Conservation (phyloP, 2,797 vertebrate species). For the Octomys mimax region DNA sequence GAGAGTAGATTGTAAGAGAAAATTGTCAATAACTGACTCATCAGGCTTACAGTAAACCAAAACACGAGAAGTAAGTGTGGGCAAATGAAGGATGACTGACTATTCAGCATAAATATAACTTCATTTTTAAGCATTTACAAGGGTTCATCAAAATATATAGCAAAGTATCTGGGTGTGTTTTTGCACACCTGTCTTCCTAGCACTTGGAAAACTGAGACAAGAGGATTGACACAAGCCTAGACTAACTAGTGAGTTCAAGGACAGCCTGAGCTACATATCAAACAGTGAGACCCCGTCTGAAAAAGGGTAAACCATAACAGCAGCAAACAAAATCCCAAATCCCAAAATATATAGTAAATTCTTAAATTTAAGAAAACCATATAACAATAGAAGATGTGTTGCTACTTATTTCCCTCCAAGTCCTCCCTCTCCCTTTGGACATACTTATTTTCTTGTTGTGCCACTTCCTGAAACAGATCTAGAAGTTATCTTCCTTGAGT, state of each 20-base stretch:
- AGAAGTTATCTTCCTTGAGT: neutral
- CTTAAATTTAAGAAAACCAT: neutral
- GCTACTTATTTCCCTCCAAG: neutral
- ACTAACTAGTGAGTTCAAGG: neutral
- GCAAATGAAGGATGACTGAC: neutral
- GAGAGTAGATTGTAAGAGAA: neutral
- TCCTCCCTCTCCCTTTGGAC: neutral
- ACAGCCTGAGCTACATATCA: neutral
- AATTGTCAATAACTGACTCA: neutral
- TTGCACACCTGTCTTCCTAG: neutral
- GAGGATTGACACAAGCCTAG: neutral
- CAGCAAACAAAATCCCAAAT: neutral
- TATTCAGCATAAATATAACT: neutral
- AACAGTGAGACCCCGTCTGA: neutral
- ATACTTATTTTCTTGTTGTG: neutral
- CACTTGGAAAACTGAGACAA: neutral
- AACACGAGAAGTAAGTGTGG: neutral
- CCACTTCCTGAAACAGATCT: neutral
- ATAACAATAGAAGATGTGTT: neutral
- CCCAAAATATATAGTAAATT: neutral
- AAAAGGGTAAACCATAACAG: neutral
- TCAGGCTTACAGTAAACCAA: neutral
- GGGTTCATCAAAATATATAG: neutral
- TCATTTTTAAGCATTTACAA: neutral
- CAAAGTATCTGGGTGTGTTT: neutral